A percentile compares a stretch with the other conserved stretches of the same genome.
Conservation (phyloP, 2,113 vertebrate genomes). For the Petromus typicus region DNA sequence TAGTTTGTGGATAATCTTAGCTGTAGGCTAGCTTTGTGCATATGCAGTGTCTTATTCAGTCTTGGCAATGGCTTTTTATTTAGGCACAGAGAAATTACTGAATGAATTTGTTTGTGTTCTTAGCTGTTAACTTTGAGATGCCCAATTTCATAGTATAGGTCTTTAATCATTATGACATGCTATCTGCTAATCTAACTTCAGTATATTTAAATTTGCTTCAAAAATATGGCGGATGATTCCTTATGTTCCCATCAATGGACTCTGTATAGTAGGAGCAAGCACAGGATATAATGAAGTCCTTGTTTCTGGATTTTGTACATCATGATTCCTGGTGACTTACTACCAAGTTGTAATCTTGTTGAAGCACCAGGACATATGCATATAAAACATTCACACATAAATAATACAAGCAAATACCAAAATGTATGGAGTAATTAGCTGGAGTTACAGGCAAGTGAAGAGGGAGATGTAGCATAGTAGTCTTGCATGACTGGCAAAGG, state of each 20-base stretch:
- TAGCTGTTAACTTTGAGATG: background rate
- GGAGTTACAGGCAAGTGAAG: background rate
- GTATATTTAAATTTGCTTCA: constrained; percentile 32
- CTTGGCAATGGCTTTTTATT: background rate
- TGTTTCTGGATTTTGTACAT: background rate
- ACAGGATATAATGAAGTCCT: background rate
- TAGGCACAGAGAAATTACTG: background rate
- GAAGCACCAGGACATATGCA: background rate
- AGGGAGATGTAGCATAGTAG: background rate
- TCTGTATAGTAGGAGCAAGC: background rate
- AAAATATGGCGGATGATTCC: background rate
- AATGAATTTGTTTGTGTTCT: background rate
- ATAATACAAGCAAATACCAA: background rate
- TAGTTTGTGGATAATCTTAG: background rate
- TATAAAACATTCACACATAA: background rate
- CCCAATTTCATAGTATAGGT: background rate
- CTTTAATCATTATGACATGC: background rate
- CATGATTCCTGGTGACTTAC: background rate
- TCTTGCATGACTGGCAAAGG: background rate
- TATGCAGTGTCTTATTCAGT: background rate
- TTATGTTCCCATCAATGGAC: background rate
- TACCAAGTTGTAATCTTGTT: constrained; percentile 23
- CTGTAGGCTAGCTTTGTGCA: background rate
- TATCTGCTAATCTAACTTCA: background rate
- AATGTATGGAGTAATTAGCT: background rate